Evolutionary conservation across 2,113 vertebrate genomes (phyloP), one percentile per base, ranked within the genome.

Genomic region (Microtus montanus): DNA sequence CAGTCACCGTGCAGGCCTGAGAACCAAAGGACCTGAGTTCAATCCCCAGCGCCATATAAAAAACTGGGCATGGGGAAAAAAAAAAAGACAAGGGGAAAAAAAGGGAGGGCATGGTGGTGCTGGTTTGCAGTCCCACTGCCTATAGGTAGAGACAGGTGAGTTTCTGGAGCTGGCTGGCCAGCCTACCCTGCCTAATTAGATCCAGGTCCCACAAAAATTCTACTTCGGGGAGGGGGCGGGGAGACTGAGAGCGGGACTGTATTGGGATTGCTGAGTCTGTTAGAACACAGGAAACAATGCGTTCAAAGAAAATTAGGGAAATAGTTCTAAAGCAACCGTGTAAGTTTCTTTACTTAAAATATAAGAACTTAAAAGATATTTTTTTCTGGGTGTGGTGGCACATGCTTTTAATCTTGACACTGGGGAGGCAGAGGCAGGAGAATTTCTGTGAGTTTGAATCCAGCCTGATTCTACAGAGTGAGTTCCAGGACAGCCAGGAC

Each of bases 171-270:
- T 5, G 5, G 58, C 61, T 44, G 15, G 26, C 82, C 30, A 64
- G 38, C 38, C 80, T 84, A 26, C 26, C 38, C 30, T 4, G 26
- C 61, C 15, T 64, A 47, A 66, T 33, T 30, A 30, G 15, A 15
- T 30, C 58, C 28, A 66, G 61, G 28, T 66, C 26, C 41, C 82
- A 30, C 20, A 82, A 33, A 52, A 52, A 49, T 78, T 78, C 75
- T 35, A 2, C 77, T 10, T 1, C 1, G 1, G 30, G 5, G 44
- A 2, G 26, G 6, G 28, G 12, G 54, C 17, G 17, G 5, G 5
- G 41, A 26, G 74, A 3, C 58, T 6, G 3, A 26, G 8, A 38
- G 49, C 33, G 54, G 9, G 28, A 2, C 6, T 54, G 19, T n/a
- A 54, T 52, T 54, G 49, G 78, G 47, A n/a, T 54, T 33, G 54